Conservation (phyloP, 2,797 vertebrate genomes). For the Schizopygopsis malacanthus region DNA sequence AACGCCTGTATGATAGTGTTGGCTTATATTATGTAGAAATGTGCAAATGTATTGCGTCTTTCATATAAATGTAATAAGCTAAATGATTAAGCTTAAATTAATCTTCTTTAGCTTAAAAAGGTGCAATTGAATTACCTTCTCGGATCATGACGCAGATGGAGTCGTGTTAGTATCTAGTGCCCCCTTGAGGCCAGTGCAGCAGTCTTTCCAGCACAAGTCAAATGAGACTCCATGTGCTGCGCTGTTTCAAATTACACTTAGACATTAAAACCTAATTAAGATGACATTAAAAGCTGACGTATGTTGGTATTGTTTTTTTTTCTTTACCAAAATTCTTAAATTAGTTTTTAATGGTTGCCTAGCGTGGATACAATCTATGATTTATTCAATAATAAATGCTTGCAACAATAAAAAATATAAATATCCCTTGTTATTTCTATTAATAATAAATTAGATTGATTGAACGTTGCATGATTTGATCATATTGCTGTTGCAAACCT, state of each 20-base stretch:
- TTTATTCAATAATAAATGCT: not conserved
- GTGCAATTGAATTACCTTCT: not conserved
- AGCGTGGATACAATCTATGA: not conserved
- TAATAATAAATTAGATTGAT: not conserved
- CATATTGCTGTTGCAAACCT: not conserved
- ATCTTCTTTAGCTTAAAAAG: not conserved
- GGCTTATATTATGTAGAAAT: not conserved
- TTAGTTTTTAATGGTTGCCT: not conserved
- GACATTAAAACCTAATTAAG: not conserved
- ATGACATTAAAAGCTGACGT: not conserved
- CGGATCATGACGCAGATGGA: not conserved
- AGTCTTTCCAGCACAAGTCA: not conserved
- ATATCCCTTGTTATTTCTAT: not conserved
- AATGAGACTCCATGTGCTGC: not conserved
- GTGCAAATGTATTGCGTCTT: not conserved
- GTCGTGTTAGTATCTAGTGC: constrained; percentile 14
- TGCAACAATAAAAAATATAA: not conserved
- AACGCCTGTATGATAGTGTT: not conserved
- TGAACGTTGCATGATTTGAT: not conserved
- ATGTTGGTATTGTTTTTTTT: not conserved
- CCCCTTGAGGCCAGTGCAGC: not conserved
- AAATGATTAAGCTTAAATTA: not conserved
- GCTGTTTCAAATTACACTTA: not conserved
- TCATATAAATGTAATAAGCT: not conserved
- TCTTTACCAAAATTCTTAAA: not conserved